Conservation (phyloP, 2,797 vertebrate species). For the Darevskia mixta region DNA sequence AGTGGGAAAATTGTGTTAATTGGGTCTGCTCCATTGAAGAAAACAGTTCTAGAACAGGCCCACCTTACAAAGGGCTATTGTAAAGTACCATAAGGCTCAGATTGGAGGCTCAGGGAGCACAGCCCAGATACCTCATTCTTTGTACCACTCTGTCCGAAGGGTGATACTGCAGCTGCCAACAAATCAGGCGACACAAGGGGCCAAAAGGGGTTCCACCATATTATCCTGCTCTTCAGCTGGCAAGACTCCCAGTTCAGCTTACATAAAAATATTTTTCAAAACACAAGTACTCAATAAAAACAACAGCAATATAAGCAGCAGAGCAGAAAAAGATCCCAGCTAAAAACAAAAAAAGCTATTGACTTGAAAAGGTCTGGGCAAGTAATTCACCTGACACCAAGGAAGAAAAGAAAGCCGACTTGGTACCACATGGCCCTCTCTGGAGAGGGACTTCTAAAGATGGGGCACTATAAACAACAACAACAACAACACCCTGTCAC, state of each 20-base stretch:
- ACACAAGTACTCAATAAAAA: neutral
- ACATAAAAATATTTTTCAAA: neutral
- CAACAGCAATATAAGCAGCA: neutral
- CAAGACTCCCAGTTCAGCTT: neutral
- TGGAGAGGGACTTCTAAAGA: neutral
- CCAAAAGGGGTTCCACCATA: neutral
- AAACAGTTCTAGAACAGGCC: constrained; percentile 19
- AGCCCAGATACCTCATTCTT: neutral
- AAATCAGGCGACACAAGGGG: neutral
- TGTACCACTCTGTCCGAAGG: neutral
- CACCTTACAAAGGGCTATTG: neutral
- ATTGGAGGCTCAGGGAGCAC: neutral
- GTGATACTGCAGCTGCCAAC: neutral
- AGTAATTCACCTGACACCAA: neutral
- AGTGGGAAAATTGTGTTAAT: constrained; percentile 50
- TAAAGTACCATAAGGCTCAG: neutral
- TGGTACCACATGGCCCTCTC: no score
- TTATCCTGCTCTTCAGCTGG: neutral
- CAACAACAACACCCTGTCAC: neutral
- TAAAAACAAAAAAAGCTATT: neutral
- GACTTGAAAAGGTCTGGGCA: neutral
- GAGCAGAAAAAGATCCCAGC: neutral
- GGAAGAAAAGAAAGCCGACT: neutral
- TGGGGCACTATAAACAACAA: neutral
- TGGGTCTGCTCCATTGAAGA: constrained; percentile 22